A percentile compares a stretch with the other conserved stretches of the same genome.
Evolutionary conservation across 2,113 vertebrate genomes (phyloP).

Genomic region (Pachyramphus minor): DNA sequence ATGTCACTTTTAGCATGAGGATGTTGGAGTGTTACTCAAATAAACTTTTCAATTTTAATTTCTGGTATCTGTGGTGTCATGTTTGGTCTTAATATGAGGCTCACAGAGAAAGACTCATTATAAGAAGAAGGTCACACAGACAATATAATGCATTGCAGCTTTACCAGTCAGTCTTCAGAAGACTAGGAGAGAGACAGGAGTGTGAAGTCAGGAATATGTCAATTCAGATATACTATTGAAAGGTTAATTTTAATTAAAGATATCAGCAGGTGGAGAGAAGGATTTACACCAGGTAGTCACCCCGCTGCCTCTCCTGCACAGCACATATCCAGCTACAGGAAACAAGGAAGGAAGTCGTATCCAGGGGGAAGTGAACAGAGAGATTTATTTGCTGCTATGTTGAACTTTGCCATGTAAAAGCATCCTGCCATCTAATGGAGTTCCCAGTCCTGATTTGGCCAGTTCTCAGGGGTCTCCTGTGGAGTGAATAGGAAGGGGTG

Average conservation of each 20-base stretch:
- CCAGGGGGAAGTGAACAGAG: slow-evolving; percentile 9
- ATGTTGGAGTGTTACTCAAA: not conserved
- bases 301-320: not conserved
- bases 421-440: not conserved
- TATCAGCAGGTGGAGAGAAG: not conserved
- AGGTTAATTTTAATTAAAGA: slow-evolving; percentile 12
- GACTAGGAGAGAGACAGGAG: not conserved
- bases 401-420: slow-evolving; percentile 45
- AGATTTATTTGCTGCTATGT: slow-evolving; percentile 40
- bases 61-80: not conserved
- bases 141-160: not conserved
- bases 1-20: not conserved
- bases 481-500: not conserved
- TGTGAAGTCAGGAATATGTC: not conserved
- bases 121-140: not conserved
- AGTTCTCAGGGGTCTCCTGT: not conserved
- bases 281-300: slow-evolving; percentile 5
- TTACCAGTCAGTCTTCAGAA: not conserved
- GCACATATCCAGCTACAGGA: not conserved
- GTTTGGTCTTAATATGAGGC: not conserved
- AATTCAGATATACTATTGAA: not conserved
- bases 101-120: not conserved
- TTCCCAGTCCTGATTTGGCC: not conserved
- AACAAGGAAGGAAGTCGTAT: slow-evolving; percentile 48
- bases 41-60: not conserved